Conservation (phyloP, 1,140 invertebrate genomes). For the Scylla paramamosain region DNA sequence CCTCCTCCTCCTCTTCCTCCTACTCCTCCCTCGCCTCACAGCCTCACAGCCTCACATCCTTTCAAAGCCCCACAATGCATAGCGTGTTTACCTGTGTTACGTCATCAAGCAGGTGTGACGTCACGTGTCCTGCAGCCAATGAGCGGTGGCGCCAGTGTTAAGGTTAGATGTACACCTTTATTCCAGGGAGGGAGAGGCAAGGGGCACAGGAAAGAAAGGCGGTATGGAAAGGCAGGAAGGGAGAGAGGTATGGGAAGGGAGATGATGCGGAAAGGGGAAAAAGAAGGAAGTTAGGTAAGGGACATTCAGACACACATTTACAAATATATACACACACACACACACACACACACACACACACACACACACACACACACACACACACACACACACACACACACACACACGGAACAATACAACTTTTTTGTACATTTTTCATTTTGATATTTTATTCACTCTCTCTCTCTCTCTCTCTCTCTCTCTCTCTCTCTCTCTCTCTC, state of each 20-base stretch:
- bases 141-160: not conserved
- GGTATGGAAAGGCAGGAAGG: not conserved
- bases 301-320: conserved; percentile 22
- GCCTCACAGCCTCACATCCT: not conserved
- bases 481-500: too few species aligned
- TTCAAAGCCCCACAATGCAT: not conserved
- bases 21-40: not conserved
- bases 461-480: too few species aligned
- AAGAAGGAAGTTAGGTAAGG: not conserved
- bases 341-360: conserved; percentile 31
- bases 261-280: not conserved
- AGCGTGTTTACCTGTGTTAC: not conserved
- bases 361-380: conserved; percentile 43
- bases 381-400: conserved; percentile 37
- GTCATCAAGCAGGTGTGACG: not conserved
- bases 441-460: too few species aligned
- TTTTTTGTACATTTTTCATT: too few species aligned
- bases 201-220: not conserved
- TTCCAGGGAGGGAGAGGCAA: not conserved
- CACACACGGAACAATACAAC: not conserved
- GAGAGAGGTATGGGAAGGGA: not conserved
- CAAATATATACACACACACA: not conserved
- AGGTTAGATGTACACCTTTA: not conserved
- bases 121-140: not conserved
- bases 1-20: not conserved